phyloP scores from a whole-genome alignment of 2,888 invertebrate genomes.

The Rotaria socialis region DNA sequence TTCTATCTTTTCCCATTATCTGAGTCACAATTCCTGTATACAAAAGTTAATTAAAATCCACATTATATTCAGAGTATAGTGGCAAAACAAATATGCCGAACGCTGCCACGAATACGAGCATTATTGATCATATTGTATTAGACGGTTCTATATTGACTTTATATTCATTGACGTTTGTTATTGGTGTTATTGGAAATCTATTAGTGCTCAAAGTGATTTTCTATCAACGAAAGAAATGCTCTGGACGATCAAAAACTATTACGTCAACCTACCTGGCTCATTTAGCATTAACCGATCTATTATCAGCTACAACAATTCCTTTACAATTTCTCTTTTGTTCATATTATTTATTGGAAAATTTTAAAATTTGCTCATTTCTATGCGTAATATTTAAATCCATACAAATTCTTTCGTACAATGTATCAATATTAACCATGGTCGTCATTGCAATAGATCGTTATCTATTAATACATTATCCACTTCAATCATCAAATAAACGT shows the following conservation, averaged over 20 bases:
- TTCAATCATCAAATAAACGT: not conserved
- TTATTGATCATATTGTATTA: no score
- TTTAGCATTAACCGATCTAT: not conserved
- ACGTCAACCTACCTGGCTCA: not conserved
- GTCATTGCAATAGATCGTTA: not conserved
- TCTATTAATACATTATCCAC: not conserved
- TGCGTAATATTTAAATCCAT: no score
- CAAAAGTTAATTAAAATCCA: no score
- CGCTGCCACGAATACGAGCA: no score
- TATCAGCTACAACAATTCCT: not conserved
- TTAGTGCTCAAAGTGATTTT: not conserved
- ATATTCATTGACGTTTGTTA: not conserved
- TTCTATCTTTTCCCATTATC: no score
- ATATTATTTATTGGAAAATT: no score
- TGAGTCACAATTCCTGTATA: no score
- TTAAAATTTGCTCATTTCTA: no score
- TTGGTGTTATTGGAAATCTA: not conserved
- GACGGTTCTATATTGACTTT: no score
- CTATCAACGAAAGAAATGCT: not conserved
- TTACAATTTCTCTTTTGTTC: no score
- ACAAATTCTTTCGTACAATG: not conserved
- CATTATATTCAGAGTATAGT: no score
- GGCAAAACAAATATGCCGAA: no score
- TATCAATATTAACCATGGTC: not conserved
- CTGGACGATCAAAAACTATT: not conserved